Percentiles rank a stretch among this genome's conserved stretches.
Evolutionary conservation across 2,888 invertebrate genomes (phyloP).

Genomic region (Drosophila prolongata): DNA sequence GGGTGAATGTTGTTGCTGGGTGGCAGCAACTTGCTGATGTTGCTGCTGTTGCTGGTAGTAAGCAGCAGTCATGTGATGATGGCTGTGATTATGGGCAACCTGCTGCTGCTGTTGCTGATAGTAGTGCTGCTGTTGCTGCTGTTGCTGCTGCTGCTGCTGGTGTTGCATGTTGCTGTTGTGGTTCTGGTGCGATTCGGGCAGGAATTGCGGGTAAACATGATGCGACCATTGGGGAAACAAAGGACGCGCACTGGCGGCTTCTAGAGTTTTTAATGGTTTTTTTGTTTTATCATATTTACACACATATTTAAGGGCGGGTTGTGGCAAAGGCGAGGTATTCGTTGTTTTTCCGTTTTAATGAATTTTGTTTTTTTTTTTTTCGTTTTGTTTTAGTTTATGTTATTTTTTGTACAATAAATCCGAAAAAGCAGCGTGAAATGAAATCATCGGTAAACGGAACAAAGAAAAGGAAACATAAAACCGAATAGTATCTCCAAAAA

Average conservation of each 20-base stretch:
- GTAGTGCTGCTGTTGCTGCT: constrained; percentile 58
- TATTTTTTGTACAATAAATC: constrained; percentile 80
- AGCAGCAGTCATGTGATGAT: constrained; percentile 65
- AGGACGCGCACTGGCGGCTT: constrained; percentile 87
- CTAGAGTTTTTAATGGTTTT: constrained; percentile 55
- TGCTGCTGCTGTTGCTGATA: constrained; percentile 68
- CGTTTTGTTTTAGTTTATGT: constrained; percentile 34
- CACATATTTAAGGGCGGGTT: constrained; percentile 25
- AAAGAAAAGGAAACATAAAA: constrained; percentile 81
- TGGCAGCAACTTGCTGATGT: constrained; percentile 58
- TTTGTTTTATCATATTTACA: constrained; percentile 29
- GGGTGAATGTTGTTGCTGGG: constrained; percentile 71
- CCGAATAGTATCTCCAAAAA: constrained; percentile 73
- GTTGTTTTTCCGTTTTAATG: constrained; percentile 54
- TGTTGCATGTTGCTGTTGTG: constrained; percentile 85
- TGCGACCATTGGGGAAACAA: constrained; percentile 97
- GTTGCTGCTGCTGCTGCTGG: constrained; percentile 85
- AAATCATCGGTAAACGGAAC: constrained; percentile 80
- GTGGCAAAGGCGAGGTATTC: constrained; percentile 32
- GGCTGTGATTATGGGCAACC: constrained; percentile 65
- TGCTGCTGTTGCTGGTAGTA: constrained; percentile 73
- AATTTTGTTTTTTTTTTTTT: constrained; percentile 33
- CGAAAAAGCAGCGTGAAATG: constrained; percentile 85
- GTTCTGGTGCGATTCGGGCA: constrained; percentile 94
- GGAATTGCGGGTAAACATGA: constrained; percentile 97